Evolutionary conservation across 2,888 invertebrate species (phyloP), one percentile per base, ranked within the genome.

Genomic region (Mamestra brassicae): DNA sequence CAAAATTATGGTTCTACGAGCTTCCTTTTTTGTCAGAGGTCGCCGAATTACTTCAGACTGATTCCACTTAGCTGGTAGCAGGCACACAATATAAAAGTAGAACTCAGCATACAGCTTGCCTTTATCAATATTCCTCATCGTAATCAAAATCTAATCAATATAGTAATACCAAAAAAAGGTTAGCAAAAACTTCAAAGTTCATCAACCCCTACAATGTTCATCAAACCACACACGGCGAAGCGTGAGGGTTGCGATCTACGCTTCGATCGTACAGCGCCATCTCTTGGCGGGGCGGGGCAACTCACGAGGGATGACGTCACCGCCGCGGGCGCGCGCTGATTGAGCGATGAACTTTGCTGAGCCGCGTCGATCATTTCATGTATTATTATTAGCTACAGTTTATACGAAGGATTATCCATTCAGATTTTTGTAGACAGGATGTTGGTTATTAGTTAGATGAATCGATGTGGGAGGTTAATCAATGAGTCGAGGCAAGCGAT

Each of bases 271-370:
- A 84, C 91, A 94, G 95, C 96, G 95, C 96, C 96, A 95, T 94
- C 96, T 95, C 89, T 87, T 85, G 93, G 92, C 90, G 88, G 90
- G 94, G 95, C 94, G 95, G 91, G 92, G 90, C 93, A 89, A 88
- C 89, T 95, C 96, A 96, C 96, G 96, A 92, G 88, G 87, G 42
- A 89, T 95, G 95, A 95, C 94, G 94, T 95, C 94, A 95, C 76
- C 86, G 92, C 93, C 92, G 87, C 88, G 79, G 90, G 90, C 92
- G 87, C 90, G 85, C 90, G 87, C 92, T 93, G 96, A 95, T 95
- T 95, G 95, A 96, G 95, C 95, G 96, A 96, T 96, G 95, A 94
- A 94, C 95, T 93, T 92, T 93, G 93, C 90, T 89, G 89, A 83
- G 84, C 80, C 91, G 83, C 87, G 93, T 94, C 95, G 95, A 95